Base-by-base conservation (phyloP, 2,888 invertebrate species). In the Monopis laevigella region DNA sequence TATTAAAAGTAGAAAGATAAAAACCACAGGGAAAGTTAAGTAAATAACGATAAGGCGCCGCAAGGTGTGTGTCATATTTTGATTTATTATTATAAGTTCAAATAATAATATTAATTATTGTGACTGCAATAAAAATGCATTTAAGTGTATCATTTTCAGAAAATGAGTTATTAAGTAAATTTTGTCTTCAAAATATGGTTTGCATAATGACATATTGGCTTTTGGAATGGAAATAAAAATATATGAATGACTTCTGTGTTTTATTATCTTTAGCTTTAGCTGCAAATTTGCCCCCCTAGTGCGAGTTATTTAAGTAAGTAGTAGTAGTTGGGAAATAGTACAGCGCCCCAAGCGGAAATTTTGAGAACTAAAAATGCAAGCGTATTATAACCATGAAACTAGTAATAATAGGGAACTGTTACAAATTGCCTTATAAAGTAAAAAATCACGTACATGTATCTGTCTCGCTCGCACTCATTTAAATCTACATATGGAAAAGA, bases 41-140 rank as follows among this genome's bases (percentile, higher is more conserved):
- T 21, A 21, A 21, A 21, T 7, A 21, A 21, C n/a, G n/a, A 24
- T 4, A 29, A 56, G 62, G 62, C 66, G 68, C 62, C 65, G 51
- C 55, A 56, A 7, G 11, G 49, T 72, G 73, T 71, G 77, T 77
- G 78, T 78, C 78, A 75, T 78, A 78, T 74, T 71, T 69, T 70
- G 65, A 67, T 66, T 62, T 65, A 62, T 62, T 61, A 62, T 53
- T 60, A 60, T 66, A 34, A 68, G 58, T 59, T 55, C 58, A 57
- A 59, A 53, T 51, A 48, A 48, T 52, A 66, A 59, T 64, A 64
- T 34, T 34, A 61, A 59, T 65, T 56, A 57, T 61, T 65, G 66
- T 6, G 6, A 24, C 71, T 74, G 62, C 68, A 71, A 59, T 54
- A 49, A 62, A 61, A 27, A 56, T 69, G 78, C 75, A 78, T 75